phyloP scores from a whole-genome alignment of 92 coral and sea anemone genomes.

The Virgularia gustaviana region DNA sequence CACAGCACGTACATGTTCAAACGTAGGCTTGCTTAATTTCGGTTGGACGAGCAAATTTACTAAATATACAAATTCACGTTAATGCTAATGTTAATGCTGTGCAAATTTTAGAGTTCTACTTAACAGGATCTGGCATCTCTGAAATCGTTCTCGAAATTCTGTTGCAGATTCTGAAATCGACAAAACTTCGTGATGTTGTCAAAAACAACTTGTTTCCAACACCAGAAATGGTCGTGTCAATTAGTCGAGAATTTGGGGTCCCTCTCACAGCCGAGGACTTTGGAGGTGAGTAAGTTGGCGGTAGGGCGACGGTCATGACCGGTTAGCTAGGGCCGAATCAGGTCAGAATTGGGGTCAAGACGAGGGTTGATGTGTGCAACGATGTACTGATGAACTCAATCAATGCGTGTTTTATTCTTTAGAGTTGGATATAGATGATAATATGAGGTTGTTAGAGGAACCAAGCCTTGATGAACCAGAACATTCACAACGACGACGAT shows the following conservation, averaged over 20 bases:
- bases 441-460: slow-evolving; percentile 31
- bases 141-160: neutral
- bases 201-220: slow-evolving; percentile 78
- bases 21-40: too few species aligned
- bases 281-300: slow-evolving; percentile 98
- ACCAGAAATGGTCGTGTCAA: slow-evolving; percentile 84
- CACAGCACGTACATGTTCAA: neutral
- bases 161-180: slow-evolving; percentile 59
- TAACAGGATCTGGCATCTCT: neutral
- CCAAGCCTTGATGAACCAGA: slow-evolving; percentile 26
- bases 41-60: too few species aligned
- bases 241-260: slow-evolving; percentile 98
- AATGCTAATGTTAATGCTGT: neutral
- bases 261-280: slow-evolving; percentile 98
- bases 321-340: too few species aligned
- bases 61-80: neutral
- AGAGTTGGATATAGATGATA: slow-evolving; percentile 39
- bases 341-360: too few species aligned
- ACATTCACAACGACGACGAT: slow-evolving; percentile 59
- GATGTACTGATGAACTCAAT: slow-evolving; percentile 6
- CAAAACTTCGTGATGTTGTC: slow-evolving; percentile 76
- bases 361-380: too few species aligned
- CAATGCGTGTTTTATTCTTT: neutral
- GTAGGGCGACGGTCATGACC: too few species aligned
- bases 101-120: neutral